These are phyloP conservation scores for Liopterus haemorrhoidalis DNA, from an alignment of 2,888 invertebrate genomes.

Conservation along the genomic window DNA sequence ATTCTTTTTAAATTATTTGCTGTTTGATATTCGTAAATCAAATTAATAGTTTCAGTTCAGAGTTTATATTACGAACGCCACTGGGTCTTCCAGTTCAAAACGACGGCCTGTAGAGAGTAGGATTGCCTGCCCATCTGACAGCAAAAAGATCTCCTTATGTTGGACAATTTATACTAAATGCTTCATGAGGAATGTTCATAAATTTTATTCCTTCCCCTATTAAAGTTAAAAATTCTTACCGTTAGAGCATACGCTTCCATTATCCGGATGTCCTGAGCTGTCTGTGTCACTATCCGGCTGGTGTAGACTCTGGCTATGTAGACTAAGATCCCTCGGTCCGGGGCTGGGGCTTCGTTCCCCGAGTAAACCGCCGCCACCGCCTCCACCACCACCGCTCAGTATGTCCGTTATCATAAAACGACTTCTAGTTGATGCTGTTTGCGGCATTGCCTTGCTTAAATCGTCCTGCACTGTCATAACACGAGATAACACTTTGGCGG, in stretches of 20 bases:
- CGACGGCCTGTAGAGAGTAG: too few relatives aligned
- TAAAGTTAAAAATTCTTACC: constrained; percentile 42
- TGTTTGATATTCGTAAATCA: too few relatives aligned
- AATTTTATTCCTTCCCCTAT: too few relatives aligned
- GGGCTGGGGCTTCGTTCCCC: constrained; percentile 51
- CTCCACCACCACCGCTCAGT: constrained; percentile 54
- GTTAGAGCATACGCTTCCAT: constrained; percentile 51
- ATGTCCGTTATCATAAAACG: constrained; percentile 90
- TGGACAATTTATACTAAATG: too few relatives aligned
- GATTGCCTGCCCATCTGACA: too few relatives aligned
- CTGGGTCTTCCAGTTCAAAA: too few relatives aligned
- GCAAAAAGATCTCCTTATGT: too few relatives aligned
- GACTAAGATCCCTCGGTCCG: constrained; percentile 52
- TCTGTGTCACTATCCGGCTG: constrained; percentile 49
- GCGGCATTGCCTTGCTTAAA: constrained; percentile 35
- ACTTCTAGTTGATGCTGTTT: constrained; percentile 63
- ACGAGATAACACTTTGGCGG: too few relatives aligned
- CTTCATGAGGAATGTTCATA: not conserved
- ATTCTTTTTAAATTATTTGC: too few relatives aligned
- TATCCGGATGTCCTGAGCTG: constrained; percentile 51
- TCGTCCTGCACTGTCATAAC: constrained; percentile 50
- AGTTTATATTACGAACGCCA: too few relatives aligned
- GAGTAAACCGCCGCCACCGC: constrained; percentile 54
- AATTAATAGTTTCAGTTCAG: too few relatives aligned
- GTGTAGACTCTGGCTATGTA: constrained; percentile 38